phyloP scores from a whole-genome alignment of 2,888 invertebrate species.

The Lapara coniferarum region DNA sequence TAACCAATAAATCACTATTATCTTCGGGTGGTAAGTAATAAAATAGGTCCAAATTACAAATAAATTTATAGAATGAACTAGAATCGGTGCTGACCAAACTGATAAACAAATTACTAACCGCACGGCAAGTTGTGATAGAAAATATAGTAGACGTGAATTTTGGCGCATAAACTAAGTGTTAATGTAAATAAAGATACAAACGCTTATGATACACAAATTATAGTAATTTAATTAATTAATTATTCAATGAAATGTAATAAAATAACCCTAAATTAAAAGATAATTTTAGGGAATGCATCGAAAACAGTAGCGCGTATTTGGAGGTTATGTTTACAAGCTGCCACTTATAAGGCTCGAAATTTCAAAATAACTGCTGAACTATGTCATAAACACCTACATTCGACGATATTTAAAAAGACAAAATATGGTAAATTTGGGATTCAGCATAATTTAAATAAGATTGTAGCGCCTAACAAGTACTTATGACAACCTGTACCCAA shows the following conservation, averaged over 20 bases:
- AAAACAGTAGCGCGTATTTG: conserved; percentile 47
- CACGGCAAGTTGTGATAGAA: no score
- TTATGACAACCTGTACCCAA: conserved; percentile 65
- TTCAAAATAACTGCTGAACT: background rate
- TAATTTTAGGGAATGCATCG: conserved; percentile 29
- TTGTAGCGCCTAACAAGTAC: conserved; percentile 48
- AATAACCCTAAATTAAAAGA: conserved; percentile 18
- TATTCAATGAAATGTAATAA: background rate
- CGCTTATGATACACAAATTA: background rate
- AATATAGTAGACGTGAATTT: background rate
- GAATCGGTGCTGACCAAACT: no score
- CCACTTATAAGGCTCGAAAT: conserved; percentile 35
- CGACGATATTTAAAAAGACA: background rate
- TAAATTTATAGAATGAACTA: no score
- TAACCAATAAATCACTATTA: no score
- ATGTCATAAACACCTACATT: background rate
- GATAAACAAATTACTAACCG: no score
- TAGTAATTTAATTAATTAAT: no score
- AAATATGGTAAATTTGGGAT: background rate
- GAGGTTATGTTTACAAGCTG: conserved; percentile 82
- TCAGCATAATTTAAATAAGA: conserved; percentile 30
- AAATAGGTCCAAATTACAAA: no score
- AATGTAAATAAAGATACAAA: background rate
- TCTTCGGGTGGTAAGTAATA: no score
- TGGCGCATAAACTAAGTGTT: conserved; percentile 1